A percentile compares a stretch with the other conserved stretches of the same genome.
These are phyloP conservation scores for Himalopsyche tibetana DNA, from an alignment of 2,888 invertebrate genomes.

Conservation along the genomic window DNA sequence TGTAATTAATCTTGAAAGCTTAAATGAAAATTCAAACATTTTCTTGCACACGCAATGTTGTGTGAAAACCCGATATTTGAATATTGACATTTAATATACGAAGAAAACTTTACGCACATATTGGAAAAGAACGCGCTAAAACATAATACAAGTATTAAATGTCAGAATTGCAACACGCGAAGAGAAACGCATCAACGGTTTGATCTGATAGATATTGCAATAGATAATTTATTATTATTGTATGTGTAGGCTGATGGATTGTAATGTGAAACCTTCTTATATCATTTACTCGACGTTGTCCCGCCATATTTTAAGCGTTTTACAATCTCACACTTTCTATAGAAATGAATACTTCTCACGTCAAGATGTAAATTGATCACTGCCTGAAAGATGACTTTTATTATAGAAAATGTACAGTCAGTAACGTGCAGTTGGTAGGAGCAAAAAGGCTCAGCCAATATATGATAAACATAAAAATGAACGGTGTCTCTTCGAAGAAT, in stretches of 20 bases:
- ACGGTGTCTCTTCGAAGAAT: too few species aligned
- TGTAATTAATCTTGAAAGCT: too few species aligned
- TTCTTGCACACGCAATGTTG: too few species aligned
- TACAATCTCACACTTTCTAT: conserved; percentile 34
- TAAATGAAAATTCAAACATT: too few species aligned
- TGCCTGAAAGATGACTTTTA: neutral
- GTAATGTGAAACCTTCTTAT: conserved; percentile 2
- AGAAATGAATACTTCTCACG: conserved; percentile 30
- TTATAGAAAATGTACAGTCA: neutral
- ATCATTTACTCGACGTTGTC: conserved; percentile 1
- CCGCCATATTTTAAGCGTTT: conserved; percentile 4
- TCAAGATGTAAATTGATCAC: neutral
- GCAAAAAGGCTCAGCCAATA: too few species aligned
- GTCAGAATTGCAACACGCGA: neutral
- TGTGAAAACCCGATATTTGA: too few species aligned
- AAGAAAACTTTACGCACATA: too few species aligned
- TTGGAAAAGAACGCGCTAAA: too few species aligned
- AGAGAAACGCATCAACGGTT: neutral
- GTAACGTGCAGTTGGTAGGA: too few species aligned
- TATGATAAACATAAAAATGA: too few species aligned
- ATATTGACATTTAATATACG: too few species aligned
- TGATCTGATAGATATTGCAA: neutral
- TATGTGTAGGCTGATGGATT: neutral
- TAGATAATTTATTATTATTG: neutral
- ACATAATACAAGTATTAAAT: neutral